Conservation (phyloP, 2,888 invertebrate genomes). For the Nasonia oneida region DNA sequence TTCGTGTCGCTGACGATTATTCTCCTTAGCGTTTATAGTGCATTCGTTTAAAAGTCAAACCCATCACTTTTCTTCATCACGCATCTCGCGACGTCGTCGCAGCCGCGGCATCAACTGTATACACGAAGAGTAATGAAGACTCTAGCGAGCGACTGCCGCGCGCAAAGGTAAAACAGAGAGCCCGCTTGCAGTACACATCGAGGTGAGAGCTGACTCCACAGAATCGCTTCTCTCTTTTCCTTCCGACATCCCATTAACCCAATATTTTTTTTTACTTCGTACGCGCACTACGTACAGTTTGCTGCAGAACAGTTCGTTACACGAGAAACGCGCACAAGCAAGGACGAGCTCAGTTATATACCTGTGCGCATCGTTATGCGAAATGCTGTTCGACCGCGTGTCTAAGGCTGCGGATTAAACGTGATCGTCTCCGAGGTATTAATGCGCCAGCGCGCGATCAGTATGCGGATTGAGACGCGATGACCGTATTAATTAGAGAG, state of each 20-base stretch:
- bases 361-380: neutral
- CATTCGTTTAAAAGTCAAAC: too few relatives aligned
- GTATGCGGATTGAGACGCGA: neutral
- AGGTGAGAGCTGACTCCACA: constrained; percentile 40
- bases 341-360: neutral
- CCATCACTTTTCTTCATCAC: too few relatives aligned
- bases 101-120: neutral
- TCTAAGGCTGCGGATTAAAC: too few relatives aligned
- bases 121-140: constrained; percentile 37
- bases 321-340: neutral
- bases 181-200: constrained; percentile 12
- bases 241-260: constrained; percentile 59
- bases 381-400: too few relatives aligned
- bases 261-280: constrained; percentile 56
- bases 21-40: too few relatives aligned
- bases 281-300: neutral
- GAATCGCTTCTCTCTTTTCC: constrained; percentile 44
- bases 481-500: neutral
- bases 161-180: constrained; percentile 29
- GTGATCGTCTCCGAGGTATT: too few relatives aligned
- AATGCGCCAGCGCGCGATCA: too few relatives aligned
- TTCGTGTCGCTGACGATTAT: too few relatives aligned
- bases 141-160: neutral
- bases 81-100: neutral
- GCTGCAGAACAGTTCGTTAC: neutral